phyloP scores from a whole-genome alignment of 2,797 vertebrate species.

The Rachycentron canadum region DNA sequence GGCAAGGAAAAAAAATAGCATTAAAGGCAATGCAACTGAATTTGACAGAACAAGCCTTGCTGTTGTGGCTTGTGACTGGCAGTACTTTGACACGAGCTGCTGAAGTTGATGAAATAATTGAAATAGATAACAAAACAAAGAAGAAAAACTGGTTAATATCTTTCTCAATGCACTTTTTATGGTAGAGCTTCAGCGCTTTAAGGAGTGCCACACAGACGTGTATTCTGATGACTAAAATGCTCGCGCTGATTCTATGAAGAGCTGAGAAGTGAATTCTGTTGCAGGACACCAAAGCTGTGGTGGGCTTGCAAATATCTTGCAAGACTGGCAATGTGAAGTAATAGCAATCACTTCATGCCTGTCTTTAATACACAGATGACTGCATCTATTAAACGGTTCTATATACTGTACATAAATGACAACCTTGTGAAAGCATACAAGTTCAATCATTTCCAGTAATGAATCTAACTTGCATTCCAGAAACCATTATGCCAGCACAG shows the following conservation, averaged over 20 bases:
- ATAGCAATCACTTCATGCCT: not conserved
- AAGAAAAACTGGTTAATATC: not conserved
- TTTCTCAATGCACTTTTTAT: not conserved
- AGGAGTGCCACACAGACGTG: no score
- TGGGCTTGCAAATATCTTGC: not conserved
- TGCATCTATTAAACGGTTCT: not conserved
- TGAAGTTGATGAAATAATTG: not conserved
- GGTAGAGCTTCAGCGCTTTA: not conserved
- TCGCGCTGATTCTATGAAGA: not conserved
- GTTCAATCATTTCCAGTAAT: slow-evolving; percentile 4
- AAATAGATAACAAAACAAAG: not conserved
- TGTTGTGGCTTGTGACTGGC: not conserved
- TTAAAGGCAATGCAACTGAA: no score
- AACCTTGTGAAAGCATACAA: not conserved
- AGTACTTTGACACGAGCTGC: no score
- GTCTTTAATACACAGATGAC: not conserved
- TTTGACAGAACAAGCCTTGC: not conserved
- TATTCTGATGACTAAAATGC: not conserved
- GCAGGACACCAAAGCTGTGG: not conserved
- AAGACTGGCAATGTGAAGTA: not conserved
- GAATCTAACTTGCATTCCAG: not conserved
- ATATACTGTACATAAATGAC: not conserved
- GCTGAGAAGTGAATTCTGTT: slow-evolving; percentile 1
- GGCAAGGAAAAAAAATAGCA: not conserved
- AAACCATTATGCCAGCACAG: not conserved